Percentiles rank a stretch among this genome's conserved stretches.
These are phyloP conservation scores for Craseonycteris thonglongyai DNA, from an alignment of 2,113 vertebrate species.

Conservation along the genomic window DNA sequence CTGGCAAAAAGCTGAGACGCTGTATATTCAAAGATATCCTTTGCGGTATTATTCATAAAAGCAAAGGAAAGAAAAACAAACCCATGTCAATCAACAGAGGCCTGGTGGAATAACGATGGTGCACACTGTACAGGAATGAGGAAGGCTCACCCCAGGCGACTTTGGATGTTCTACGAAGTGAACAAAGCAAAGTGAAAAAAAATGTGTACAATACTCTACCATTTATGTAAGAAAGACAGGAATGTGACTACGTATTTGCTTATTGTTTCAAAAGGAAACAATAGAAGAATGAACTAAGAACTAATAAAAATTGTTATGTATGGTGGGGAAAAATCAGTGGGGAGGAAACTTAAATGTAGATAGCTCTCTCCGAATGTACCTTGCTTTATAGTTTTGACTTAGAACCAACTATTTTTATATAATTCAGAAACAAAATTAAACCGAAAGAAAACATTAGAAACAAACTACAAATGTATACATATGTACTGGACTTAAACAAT, in stretches of 20 bases:
- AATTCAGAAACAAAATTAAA: background rate
- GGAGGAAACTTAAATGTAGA: background rate
- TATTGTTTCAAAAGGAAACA: conserved; percentile 19
- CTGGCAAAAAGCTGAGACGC: conserved; percentile 13
- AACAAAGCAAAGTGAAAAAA: conserved; percentile 13
- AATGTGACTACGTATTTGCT: background rate
- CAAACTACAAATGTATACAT: background rate
- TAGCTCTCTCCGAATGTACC: background rate
- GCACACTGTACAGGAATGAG: background rate
- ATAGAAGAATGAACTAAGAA: background rate
- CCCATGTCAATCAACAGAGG: background rate
- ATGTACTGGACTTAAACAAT: background rate
- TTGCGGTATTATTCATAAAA: background rate
- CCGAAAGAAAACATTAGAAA: background rate
- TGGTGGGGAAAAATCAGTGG: background rate
- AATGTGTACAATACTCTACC: background rate
- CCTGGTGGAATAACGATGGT: background rate
- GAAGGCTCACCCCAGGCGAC: background rate
- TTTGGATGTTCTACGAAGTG: background rate
- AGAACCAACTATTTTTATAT: background rate
- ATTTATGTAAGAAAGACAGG: background rate
- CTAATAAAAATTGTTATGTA: background rate
- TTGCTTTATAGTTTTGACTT: background rate
- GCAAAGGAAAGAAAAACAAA: background rate
- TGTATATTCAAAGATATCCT: background rate